Evolutionary conservation across 2,113 vertebrate species (phyloP), one percentile per base, ranked within the genome.

Genomic region (Alethe diademata): DNA sequence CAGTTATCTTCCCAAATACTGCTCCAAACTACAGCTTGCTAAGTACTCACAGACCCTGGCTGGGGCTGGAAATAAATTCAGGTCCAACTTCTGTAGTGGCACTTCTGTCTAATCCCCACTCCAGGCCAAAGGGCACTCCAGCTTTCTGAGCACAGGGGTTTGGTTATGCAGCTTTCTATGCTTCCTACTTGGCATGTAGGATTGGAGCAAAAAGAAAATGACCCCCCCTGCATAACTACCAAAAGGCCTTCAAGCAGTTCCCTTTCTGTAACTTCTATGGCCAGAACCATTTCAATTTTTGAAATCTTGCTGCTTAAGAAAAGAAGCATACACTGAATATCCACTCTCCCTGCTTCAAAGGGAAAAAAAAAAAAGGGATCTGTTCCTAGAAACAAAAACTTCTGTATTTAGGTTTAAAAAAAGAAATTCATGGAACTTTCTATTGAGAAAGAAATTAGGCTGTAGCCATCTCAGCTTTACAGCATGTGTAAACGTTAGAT

Each of bases 1-100:
- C 8, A 35, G 47, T 74, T 97, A 83, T 93, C 75, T 96, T 96
- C 90, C 88, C 92, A 94, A 95, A 71, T 83, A 40, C 43, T 58
- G 35, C 79, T 90, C 35, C 70, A 70, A 73, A 70, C 43, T 28
- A n/a, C 33, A 87, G 22, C 58, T 69, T 66, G 42, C 74, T 76
- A 18, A 31, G 81, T 42, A 47, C 29, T 61, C 18, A 18, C 54
- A 83, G 71, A 47, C 67, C 11, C 47, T 75, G 56, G 20, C 53
- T 91, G 19, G 31, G 33, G 65, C 65, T 88, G 65, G 33, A 84
- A 87, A 65, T 81, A 69, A 86, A 81, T 42, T 84, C 76, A 23
- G 36, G 14, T 72, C 53, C n/a, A 58, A 18, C 31, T 74, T 67
- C 57, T 45, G 25, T 33, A 64, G 43, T 20, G 43, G 50, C 18